Evolutionary conservation across 2,797 vertebrate species (phyloP).

Genomic region (Lerista edwardsae): DNA sequence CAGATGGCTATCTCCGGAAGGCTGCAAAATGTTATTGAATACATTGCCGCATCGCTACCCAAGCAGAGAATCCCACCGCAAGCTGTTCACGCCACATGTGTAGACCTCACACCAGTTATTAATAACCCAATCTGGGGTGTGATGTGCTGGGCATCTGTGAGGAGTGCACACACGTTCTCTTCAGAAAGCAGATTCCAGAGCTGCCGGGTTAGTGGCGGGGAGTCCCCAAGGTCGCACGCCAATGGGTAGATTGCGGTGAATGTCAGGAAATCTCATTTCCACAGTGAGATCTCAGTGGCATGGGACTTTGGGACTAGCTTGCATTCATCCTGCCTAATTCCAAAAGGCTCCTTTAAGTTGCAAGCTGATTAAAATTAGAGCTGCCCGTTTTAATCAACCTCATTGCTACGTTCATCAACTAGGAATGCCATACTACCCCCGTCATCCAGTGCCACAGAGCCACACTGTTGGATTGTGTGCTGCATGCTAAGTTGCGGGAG

Average conservation of each 20-base stretch:
- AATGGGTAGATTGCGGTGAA: not conserved
- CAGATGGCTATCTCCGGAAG: not conserved
- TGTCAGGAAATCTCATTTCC: not conserved
- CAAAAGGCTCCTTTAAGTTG: too few relatives aligned
- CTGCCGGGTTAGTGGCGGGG: not conserved
- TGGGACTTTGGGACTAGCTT: not conserved
- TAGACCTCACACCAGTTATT: not conserved
- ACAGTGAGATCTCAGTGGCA: not conserved
- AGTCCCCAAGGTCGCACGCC: slow-evolving; percentile 4
- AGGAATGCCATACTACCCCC: too few relatives aligned
- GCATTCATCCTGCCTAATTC: not conserved
- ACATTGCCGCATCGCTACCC: not conserved
- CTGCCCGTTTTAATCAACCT: not conserved
- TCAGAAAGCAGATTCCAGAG: not conserved
- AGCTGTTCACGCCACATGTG: not conserved
- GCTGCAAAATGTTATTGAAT: not conserved
- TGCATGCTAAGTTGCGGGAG: too few relatives aligned
- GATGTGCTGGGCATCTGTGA: not conserved
- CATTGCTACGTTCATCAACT: not conserved
- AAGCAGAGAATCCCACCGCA: slow-evolving; percentile 8
- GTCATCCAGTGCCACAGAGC: not conserved
- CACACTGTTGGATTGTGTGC: too few relatives aligned
- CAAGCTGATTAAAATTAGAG: not conserved
- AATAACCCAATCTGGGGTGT: not conserved
- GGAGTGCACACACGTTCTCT: not conserved